Percentiles rank a stretch among this genome's conserved stretches.
phyloP scores from a whole-genome alignment of 2,797 vertebrate species.

The Perodicticus potto region DNA sequence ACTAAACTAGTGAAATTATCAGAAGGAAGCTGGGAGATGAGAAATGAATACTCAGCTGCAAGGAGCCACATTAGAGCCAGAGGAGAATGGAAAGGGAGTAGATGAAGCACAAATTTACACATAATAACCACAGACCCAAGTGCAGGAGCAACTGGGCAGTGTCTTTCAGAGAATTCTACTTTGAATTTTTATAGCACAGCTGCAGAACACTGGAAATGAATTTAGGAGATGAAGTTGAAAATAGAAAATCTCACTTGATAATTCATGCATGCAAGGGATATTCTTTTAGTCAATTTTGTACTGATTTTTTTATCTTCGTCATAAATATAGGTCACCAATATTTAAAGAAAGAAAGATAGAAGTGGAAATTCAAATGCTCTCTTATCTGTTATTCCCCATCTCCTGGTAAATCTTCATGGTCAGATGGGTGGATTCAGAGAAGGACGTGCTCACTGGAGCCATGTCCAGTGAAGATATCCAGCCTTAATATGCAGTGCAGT shows the following conservation, averaged over 20 bases:
- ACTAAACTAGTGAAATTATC: slow-evolving; percentile 32
- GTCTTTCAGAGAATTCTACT: neutral
- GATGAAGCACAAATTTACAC: neutral
- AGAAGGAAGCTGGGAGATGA: neutral
- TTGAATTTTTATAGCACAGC: neutral
- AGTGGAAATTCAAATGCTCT: neutral
- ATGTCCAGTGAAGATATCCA: neutral
- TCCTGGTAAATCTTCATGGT: neutral
- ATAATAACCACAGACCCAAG: neutral
- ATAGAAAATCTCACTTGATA: neutral
- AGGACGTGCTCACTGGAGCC: neutral
- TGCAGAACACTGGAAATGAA: neutral
- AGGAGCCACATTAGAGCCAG: neutral
- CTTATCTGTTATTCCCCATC: neutral
- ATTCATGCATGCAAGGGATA: neutral
- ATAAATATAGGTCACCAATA: neutral
- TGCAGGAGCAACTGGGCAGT: neutral
- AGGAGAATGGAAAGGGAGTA: neutral
- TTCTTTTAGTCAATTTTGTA: neutral
- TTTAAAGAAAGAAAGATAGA: neutral
- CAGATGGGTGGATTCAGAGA: neutral
- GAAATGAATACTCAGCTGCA: neutral
- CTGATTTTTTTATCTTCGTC: neutral
- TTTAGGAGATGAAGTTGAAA: neutral
- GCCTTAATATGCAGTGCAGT: neutral